phyloP scores from a whole-genome alignment of 2,888 invertebrate species.

The Temnothorax ravouxi region DNA sequence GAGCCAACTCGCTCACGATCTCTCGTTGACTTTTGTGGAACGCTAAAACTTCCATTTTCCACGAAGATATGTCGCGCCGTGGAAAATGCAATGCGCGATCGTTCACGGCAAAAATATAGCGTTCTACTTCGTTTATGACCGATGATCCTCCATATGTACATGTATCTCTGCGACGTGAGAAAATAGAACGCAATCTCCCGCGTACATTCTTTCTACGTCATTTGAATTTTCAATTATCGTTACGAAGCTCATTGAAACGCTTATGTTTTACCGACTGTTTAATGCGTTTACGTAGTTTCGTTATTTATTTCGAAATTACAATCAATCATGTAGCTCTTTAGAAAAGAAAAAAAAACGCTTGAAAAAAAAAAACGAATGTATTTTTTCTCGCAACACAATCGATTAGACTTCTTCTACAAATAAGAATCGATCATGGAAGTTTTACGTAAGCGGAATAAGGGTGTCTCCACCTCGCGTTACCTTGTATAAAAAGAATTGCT shows the following conservation, averaged over 20 bases:
- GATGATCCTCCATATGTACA: not conserved
- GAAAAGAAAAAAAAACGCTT: too few relatives aligned
- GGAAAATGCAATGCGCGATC: slow-evolving; percentile 20
- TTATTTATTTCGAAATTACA: not conserved
- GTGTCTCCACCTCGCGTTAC: not conserved
- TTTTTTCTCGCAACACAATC: not conserved
- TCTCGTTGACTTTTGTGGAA: slow-evolving; percentile 37
- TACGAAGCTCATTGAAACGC: not conserved
- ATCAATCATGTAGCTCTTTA: not conserved
- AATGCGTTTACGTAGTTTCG: not conserved
- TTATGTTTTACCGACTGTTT: not conserved
- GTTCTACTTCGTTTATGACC: slow-evolving; percentile 37
- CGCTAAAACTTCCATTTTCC: slow-evolving; percentile 22
- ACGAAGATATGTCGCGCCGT: slow-evolving; percentile 21
- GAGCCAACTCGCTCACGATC: slow-evolving; percentile 25
- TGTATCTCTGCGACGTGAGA: not conserved
- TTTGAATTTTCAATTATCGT: not conserved
- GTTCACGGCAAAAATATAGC: slow-evolving; percentile 6
- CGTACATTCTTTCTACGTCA: not conserved
- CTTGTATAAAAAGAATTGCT: not conserved
- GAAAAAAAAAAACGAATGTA: not conserved
- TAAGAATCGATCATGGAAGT: not conserved
- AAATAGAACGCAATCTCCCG: not conserved
- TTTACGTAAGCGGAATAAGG: not conserved
- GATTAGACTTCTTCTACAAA: not conserved